A percentile compares a stretch with the other conserved stretches of the same genome.
phyloP scores from a whole-genome alignment of 2,797 vertebrate genomes.

The Dryobates pubescens region DNA sequence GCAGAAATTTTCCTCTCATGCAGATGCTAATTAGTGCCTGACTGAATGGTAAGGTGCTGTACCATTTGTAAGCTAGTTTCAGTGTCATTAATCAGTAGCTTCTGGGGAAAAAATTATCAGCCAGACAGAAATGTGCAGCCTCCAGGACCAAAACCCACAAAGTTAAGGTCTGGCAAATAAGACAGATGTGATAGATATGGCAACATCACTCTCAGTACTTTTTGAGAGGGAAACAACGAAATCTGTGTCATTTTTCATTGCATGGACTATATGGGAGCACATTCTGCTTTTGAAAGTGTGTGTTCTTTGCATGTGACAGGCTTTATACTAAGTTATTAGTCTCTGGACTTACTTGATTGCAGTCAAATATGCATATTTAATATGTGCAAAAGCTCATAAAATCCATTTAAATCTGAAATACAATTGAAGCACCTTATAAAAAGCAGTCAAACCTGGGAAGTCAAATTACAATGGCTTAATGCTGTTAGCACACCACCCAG shows the following conservation, averaged over 20 bases:
- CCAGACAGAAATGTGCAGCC: neutral
- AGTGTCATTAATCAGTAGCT: neutral
- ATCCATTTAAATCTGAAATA: conserved; percentile 27
- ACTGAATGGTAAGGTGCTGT: neutral
- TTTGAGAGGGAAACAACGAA: neutral
- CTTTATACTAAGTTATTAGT: conserved; percentile 1
- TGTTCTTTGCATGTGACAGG: conserved; percentile 12
- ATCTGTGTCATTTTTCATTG: conserved; percentile 30
- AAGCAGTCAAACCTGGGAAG: neutral
- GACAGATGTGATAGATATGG: neutral
- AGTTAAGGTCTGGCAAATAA: neutral
- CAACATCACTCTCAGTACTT: neutral
- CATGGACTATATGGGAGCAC: neutral
- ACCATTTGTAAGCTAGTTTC: conserved; percentile 25
- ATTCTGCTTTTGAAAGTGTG: conserved; percentile 20
- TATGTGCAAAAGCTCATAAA: conserved; percentile 11
- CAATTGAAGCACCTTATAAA: conserved; percentile 1
- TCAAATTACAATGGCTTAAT: neutral
- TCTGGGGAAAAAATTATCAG: neutral
- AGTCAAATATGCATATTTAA: conserved; percentile 10
- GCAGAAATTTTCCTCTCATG: neutral
- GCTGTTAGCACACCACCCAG: neutral
- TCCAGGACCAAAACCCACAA: neutral
- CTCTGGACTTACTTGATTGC: neutral
- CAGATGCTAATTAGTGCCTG: neutral